Base-by-base conservation (phyloP, 1,140 invertebrate species). In the Ostrea edulis region DNA sequence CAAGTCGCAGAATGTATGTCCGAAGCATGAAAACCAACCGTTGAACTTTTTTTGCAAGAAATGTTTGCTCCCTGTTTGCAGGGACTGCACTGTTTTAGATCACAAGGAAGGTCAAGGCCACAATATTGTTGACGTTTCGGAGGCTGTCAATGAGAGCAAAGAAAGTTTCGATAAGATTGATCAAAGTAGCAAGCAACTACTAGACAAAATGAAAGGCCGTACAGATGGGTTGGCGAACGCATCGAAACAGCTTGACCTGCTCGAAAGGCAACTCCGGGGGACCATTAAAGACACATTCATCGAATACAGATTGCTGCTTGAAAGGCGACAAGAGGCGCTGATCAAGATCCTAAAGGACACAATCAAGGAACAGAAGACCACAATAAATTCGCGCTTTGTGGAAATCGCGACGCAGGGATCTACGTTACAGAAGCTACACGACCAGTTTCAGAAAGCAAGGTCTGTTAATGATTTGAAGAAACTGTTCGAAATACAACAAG, bases 21-120 rank as follows among this genome's bases (percentile, higher is more conserved):
- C 90, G 1, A 94, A 93, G 89, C 94, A 94, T 85, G 92, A 93
- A 44, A 91, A 91, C 5, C 94, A 94, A 84, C 93, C 93, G 25
- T 62, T 94, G 82, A 93, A 93, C 85, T 94, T 94, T 87, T 94
- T 93, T 90, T 94, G 94, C 86, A 93, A 93, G 86, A 91, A 91
- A 22, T 94, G 94, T 84, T 58, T 91, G 53, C 86, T 90, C 25
- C 93, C 94, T 0, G 93, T 94, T 8, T 94, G 94, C 84, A 82
- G 93, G 20, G 94, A 94, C 88, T 94, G 94, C 89, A 94, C 93
- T 0, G 93, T 94, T 29, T 89, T 94, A 8, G 94, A 94, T 83
- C 94, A 94, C 89, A 94, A 94, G 81, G 93, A 94, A 86, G 81
- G 87, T 8, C 90, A 92, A 53, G 92, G 92, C 11, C 93, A 94